These are phyloP conservation scores for Xiphophorus birchmanni DNA, from an alignment of 2,797 vertebrate species.

Conservation along the genomic window DNA sequence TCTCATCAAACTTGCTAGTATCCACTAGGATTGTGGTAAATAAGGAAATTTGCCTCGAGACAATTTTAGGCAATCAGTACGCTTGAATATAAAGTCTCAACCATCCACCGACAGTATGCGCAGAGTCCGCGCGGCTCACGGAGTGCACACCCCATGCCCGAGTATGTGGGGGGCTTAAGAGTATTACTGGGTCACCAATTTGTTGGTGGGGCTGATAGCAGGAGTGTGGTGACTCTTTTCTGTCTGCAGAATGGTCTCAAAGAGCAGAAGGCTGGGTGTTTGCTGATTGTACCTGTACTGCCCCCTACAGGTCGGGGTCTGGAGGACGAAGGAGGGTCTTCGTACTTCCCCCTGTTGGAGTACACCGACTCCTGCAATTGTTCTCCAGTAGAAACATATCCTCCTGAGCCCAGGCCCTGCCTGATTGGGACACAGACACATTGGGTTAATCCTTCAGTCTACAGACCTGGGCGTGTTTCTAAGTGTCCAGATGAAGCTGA, in stretches of 20 bases:
- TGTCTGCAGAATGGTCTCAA: background rate
- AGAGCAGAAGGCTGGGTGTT: background rate
- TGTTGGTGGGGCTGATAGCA: background rate
- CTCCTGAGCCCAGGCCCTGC: conserved; percentile 83
- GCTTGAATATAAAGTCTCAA: too few relatives aligned
- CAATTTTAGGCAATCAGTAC: too few relatives aligned
- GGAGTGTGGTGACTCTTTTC: background rate
- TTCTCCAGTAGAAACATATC: conserved; percentile 84
- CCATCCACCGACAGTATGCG: too few relatives aligned
- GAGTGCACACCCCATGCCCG: too few relatives aligned
- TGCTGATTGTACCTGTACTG: conserved; percentile 87
- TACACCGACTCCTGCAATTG: conserved; percentile 83
- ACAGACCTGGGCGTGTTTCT: conserved; percentile 6
- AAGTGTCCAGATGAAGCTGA: conserved; percentile 57
- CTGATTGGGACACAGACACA: conserved; percentile 64
- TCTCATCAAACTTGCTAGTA: too few relatives aligned
- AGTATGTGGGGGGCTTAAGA: background rate
- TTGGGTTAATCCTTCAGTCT: conserved; percentile 11
- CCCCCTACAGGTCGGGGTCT: conserved; percentile 93
- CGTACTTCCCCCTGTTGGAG: conserved; percentile 84
- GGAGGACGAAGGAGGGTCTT: conserved; percentile 88
- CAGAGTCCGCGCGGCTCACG: too few relatives aligned
- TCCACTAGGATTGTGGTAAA: too few relatives aligned
- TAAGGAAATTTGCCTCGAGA: too few relatives aligned
- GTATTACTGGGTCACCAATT: background rate